phyloP scores from a whole-genome alignment of 2,888 invertebrate genomes.

The Tachystola acroxantha region DNA sequence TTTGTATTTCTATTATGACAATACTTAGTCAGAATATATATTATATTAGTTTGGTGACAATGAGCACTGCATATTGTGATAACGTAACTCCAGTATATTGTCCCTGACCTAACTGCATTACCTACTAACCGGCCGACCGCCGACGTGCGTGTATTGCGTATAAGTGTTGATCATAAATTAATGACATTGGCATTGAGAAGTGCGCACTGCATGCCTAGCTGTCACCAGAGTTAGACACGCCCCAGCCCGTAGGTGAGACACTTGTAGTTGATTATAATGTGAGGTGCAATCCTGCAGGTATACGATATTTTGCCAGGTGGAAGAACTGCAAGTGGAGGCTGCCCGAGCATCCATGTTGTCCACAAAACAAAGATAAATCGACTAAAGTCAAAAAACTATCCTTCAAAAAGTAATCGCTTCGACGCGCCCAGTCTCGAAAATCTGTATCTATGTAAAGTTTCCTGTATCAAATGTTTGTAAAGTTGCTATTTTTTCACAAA shows the following conservation, averaged over 20 bases:
- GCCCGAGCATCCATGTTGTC: constrained; percentile 83
- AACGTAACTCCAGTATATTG: constrained; percentile 10
- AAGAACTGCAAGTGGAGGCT: constrained; percentile 88
- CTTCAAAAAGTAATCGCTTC: constrained; percentile 72
- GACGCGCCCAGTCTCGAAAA: constrained; percentile 52
- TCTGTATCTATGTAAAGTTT: constrained; percentile 59
- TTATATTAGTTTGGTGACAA: constrained; percentile 17
- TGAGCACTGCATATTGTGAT: constrained; percentile 20
- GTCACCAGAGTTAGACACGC: constrained; percentile 36
- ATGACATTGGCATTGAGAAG: constrained; percentile 10
- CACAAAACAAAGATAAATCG: constrained; percentile 78
- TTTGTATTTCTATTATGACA: not conserved
- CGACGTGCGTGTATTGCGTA: too few relatives aligned
- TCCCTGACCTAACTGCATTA: constrained; percentile 5
- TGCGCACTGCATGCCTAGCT: constrained; percentile 50
- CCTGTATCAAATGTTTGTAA: constrained; percentile 65
- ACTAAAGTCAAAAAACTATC: constrained; percentile 69
- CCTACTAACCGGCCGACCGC: too few relatives aligned
- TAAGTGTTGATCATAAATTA: constrained; percentile 4
- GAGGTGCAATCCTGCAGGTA: constrained; percentile 82
- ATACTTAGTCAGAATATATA: constrained; percentile 1
- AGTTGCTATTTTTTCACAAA: constrained; percentile 72
- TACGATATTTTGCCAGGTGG: constrained; percentile 91
- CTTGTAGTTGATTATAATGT: constrained; percentile 76
- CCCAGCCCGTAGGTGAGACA: constrained; percentile 52